phyloP scores from a whole-genome alignment of 2,797 vertebrate species.

The Sciurus vulgaris region DNA sequence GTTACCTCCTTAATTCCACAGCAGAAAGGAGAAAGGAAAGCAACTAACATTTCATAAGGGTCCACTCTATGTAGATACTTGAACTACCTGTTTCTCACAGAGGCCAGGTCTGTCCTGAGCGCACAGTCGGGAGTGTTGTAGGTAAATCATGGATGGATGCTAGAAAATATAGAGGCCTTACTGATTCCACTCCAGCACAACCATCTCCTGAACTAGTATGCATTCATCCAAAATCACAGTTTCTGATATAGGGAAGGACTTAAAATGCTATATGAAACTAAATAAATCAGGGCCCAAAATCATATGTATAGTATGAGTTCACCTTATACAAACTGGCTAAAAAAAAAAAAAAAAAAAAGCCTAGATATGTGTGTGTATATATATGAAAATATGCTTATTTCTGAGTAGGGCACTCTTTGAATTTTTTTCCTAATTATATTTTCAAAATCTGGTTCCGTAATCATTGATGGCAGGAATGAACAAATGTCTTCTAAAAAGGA shows the following conservation, averaged over 20 bases:
- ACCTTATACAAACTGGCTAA: background rate
- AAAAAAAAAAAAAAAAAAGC: background rate
- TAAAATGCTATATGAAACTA: background rate
- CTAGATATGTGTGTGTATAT: background rate
- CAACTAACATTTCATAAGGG: background rate
- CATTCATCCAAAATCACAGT: background rate
- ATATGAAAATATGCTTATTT: slow-evolving; percentile 24
- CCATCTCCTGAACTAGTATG: background rate
- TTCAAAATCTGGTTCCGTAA: slow-evolving; percentile 9
- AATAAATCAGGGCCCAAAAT: background rate
- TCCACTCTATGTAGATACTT: too few relatives aligned
- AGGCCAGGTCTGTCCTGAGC: background rate
- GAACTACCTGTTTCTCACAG: background rate
- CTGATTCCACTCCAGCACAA: background rate
- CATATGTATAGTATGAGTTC: background rate
- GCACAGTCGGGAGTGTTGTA: rapidly evolving
- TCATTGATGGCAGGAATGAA: background rate
- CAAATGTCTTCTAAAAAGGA: background rate
- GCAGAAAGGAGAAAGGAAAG: background rate
- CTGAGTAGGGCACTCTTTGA: background rate
- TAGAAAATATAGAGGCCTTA: background rate
- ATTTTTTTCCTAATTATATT: background rate
- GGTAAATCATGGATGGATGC: background rate
- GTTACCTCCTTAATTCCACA: background rate
- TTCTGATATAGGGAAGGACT: background rate